Evolutionary conservation across 1,140 invertebrate species (phyloP).

Genomic region (Bombus fervidus): DNA sequence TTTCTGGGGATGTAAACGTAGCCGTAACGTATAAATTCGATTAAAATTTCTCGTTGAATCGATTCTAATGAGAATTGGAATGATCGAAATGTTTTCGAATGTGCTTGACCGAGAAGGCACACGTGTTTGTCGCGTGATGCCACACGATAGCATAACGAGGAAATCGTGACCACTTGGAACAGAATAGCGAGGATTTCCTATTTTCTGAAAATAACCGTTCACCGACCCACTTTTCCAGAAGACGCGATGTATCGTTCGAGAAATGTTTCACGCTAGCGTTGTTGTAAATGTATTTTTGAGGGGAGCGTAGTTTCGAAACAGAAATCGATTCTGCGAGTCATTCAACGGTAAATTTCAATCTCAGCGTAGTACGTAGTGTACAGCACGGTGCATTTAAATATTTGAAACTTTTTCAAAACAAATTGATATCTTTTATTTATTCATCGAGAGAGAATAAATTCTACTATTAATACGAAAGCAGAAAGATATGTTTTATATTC

Average conservation of each 20-base stretch:
- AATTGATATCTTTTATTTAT: neutral
- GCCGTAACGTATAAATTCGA: neutral
- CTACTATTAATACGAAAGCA: neutral
- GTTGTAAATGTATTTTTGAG: constrained; percentile 13
- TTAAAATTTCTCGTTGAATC: neutral
- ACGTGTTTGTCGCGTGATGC: neutral
- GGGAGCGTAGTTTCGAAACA: neutral
- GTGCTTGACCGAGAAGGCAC: no score
- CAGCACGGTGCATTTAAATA: neutral
- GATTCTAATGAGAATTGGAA: neutral
- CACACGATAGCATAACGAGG: neutral
- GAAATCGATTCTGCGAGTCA: neutral
- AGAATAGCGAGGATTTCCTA: constrained; percentile 2
- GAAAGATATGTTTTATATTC: neutral
- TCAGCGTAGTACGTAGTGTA: neutral
- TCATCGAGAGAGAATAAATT: neutral
- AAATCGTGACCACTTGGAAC: neutral
- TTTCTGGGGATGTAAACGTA: neutral
- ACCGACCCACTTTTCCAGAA: neutral
- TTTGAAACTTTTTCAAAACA: neutral
- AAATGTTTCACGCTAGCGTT: neutral
- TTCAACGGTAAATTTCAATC: neutral
- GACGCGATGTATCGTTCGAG: neutral
- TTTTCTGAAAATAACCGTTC: constrained; percentile 13
- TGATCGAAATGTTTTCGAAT: neutral